Conservation (phyloP, 2,113 vertebrate species). For the Actenoides hombroni region DNA sequence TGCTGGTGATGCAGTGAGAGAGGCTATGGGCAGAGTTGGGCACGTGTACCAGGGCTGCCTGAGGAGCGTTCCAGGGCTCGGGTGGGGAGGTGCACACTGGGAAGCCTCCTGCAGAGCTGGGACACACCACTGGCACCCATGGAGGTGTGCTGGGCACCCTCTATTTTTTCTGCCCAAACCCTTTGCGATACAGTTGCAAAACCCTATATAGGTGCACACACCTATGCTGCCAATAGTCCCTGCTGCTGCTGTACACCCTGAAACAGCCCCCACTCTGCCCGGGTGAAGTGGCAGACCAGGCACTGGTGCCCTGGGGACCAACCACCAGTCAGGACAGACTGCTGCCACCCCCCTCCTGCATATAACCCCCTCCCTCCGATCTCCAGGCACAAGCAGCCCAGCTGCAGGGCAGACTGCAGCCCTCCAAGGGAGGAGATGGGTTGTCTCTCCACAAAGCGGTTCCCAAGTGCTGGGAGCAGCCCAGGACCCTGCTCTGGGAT, state of each 20-base stretch:
- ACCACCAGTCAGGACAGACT: neutral
- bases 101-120: neutral
- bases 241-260: accelerated
- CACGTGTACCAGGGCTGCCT: neutral
- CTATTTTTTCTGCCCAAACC: neutral
- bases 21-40: neutral
- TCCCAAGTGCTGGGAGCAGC: neutral
- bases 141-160: neutral
- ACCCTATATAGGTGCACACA: accelerated
- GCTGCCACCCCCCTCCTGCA: neutral
- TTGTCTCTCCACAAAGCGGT: neutral
- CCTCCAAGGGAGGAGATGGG: accelerated
- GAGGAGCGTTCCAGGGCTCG: too few relatives aligned
- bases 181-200: neutral
- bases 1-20: accelerated
- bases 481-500: accelerated
- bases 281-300: too few relatives aligned
- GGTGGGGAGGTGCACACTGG: accelerated
- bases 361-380: neutral
- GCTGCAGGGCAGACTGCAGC: neutral
- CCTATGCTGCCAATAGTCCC: neutral
- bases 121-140: accelerated
- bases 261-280: accelerated
- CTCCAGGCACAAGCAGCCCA: accelerated
- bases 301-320: neutral